Base-by-base conservation (phyloP, 2,888 invertebrate genomes). In the Mechanitis mazaeus region DNA sequence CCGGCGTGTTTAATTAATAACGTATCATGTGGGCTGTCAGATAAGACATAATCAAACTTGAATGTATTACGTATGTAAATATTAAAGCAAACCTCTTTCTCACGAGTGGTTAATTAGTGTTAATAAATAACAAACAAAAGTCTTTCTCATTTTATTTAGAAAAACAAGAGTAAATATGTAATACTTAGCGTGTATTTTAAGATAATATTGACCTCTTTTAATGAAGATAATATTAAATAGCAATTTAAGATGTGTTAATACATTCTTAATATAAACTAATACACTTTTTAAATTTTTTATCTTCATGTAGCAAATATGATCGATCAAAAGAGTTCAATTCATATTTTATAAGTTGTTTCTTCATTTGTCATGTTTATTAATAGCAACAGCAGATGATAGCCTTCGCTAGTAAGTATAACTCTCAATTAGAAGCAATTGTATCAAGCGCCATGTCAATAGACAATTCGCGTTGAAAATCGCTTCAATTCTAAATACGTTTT, bases 11-110 rank as follows among this genome's bases (percentile, higher is more conserved):
- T 87, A 88, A 89, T 88, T 88, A 87, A 83, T 83, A 85, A 84
- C 79, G 77, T 85, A 83, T 85, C 85, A 86, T 86, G 86, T 83
- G 85, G 85, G 85, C 76, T 81, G 86, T 80, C 84, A 81, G 87
- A 85, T 84, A 85, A 84, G 77, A 84, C 80, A 78, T 85, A 86
- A 87, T 83, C 78, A 80, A 79, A 80, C 72, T 76, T 76, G 75
- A 78, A 75, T 72, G 68, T 75, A 77, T 20, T 75, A 75, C 74
- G 64, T 69, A 38, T 59, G 63, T 62, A 50, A 62, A 64, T 64
- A 61, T 56, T 61, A 50, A 58, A 20, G 9, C 38, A 45, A 45
- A 45, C 42, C 3, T 20, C 55, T 35, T 45, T 53, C 45, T n/a
- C n/a, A 56, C 4, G 3, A 45, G 31, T 31, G n/a, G 31, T 46